Percentiles rank a stretch among this genome's conserved stretches.
Conservation (phyloP, 1,140 invertebrate species). For the Pteromalus puparum region DNA sequence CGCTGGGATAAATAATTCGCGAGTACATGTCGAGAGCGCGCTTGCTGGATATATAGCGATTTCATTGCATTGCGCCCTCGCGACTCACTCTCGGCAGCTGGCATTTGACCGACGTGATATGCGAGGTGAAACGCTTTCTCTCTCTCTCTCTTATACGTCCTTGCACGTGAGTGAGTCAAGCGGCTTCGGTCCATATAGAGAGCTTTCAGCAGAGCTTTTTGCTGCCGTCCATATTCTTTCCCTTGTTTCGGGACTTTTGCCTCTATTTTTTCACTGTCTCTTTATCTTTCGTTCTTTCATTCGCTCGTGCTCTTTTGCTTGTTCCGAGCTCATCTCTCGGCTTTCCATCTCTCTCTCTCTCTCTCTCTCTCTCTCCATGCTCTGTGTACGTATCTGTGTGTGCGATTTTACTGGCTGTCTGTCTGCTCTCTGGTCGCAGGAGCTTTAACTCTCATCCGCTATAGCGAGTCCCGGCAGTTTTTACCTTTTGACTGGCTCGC, state of each 20-base stretch:
- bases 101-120: constrained; percentile 70
- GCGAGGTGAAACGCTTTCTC: constrained; percentile 53
- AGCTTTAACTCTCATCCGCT: constrained; percentile 21
- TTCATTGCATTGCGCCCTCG: constrained; percentile 58
- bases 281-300: constrained; percentile 56
- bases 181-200: constrained; percentile 11
- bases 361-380: not conserved
- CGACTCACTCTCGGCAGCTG: constrained; percentile 49
- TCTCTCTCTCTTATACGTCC: not conserved
- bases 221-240: constrained; percentile 41
- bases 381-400: not conserved
- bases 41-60: constrained; percentile 59
- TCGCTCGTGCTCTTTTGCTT: constrained; percentile 53
- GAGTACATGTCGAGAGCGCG: constrained; percentile 39
- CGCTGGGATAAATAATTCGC: constrained; percentile 57
- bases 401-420: not conserved
- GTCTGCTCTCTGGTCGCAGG: not conserved
- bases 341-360: not conserved
- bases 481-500: constrained; percentile 18
- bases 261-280: constrained; percentile 50
- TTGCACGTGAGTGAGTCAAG: not conserved
- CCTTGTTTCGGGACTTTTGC: constrained; percentile 41
- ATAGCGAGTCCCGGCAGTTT: not conserved
- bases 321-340: constrained; percentile 51
- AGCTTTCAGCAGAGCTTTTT: constrained; percentile 19